Base-by-base conservation (phyloP, 2,888 invertebrate genomes). In the Amorpha juglandis region DNA sequence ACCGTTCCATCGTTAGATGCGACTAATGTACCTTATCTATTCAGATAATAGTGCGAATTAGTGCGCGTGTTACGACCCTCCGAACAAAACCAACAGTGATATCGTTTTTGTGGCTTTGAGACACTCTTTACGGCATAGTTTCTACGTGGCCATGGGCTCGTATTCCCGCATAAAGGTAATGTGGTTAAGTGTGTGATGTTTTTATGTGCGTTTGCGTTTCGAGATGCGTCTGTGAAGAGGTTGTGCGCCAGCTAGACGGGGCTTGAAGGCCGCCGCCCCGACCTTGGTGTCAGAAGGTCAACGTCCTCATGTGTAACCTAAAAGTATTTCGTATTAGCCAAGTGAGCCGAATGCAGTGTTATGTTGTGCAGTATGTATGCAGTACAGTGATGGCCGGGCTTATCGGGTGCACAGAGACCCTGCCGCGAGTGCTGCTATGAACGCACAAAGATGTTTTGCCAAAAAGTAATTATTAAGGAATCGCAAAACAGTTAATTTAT, bases 281-380 rank as follows among this genome's bases (percentile, higher is more conserved):
- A 93, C 93, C 93, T 93, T 93, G 89, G 81, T 88, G 87, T 82
- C 87, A 86, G 88, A 91, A 91, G 92, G 91, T 92, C 90, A 89
- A 89, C 84, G 93, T 87, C 90, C 93, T 87, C 86, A 82, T 84
- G 86, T 88, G 88, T 85, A 85, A 82, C 82, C 86, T 84, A 84
- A 79, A 74, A 88, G 84, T 84, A 77, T 81, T 84, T 84, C 80
- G 71, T 78, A 62, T 66, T n/a, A 38, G 27, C 19, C 33, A 19
- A 48, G 35, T 53, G 6, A 58, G 33, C 55, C 9, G 52, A 47
- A 48, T 53, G n/a, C 47, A 38, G 33, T 51, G 33, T 50, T 38
- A 47, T 19, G 45, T 19, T 45, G 14, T 48, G 55, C 9, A 51
- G 38, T 19, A 38, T 33, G 35, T 19, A 38, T 33, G 35, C 33